phyloP scores from a whole-genome alignment of 1,140 invertebrate species.

The Bursaphelenchus mucronatus region DNA sequence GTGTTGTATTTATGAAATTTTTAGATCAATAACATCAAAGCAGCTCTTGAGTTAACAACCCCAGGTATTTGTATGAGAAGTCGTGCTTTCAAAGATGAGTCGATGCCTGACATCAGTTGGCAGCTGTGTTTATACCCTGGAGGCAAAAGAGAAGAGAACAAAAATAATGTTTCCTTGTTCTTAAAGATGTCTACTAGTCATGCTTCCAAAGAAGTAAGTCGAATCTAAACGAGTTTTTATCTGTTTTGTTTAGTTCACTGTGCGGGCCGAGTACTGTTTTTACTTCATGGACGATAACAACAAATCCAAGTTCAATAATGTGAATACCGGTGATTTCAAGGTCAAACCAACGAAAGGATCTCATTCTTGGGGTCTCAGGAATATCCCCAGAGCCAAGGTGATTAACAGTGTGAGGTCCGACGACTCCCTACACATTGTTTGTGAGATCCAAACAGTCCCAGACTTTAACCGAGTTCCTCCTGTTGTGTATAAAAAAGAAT shows the following conservation, averaged over 20 bases:
- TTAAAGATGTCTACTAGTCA: constrained; percentile 59
- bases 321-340: constrained; percentile 60
- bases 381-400: constrained; percentile 56
- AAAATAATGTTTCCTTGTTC: constrained; percentile 58
- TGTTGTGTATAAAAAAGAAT: constrained; percentile 22
- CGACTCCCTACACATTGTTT: constrained; percentile 52
- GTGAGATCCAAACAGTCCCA: constrained; percentile 57
- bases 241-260: constrained; percentile 42
- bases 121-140: constrained; percentile 59
- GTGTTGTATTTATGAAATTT: constrained; percentile 21
- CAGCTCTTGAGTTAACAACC: constrained; percentile 51
- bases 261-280: constrained; percentile 58
- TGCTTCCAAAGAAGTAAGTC: constrained; percentile 46
- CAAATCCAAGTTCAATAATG: constrained; percentile 46
- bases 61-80: constrained; percentile 58
- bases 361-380: constrained; percentile 58
- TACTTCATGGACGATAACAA: constrained; percentile 57
- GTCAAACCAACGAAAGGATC: constrained; percentile 60
- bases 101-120: constrained; percentile 57
- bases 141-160: constrained; percentile 58
- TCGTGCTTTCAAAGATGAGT: constrained; percentile 46
- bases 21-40: constrained; percentile 54
- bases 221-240: constrained; percentile 14
- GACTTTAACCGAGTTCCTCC: constrained; percentile 51
- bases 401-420: constrained; percentile 53